These are phyloP conservation scores for Manis pentadactyla DNA, from an alignment of 2,797 vertebrate species.

Conservation along the genomic window DNA sequence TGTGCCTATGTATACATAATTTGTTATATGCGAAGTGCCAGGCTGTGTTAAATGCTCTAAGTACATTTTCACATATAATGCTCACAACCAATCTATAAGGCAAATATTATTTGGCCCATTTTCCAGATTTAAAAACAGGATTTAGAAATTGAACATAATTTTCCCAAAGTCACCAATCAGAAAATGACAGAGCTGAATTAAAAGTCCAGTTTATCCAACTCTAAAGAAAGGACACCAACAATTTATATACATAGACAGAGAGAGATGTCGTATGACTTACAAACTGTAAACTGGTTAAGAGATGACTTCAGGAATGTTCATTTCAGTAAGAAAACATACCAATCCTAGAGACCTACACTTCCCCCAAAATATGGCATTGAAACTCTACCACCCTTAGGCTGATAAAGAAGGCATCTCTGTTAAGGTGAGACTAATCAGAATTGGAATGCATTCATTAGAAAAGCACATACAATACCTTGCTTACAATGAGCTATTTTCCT, in stretches of 20 bases:
- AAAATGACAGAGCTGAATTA: neutral
- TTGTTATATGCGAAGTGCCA: neutral
- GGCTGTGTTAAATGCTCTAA: neutral
- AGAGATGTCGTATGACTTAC: neutral
- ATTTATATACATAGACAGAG: neutral
- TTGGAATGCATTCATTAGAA: neutral
- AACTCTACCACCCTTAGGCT: neutral
- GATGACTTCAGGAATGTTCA: neutral
- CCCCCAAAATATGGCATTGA: neutral
- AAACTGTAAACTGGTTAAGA: neutral
- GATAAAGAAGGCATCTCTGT: neutral
- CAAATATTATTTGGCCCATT: neutral
- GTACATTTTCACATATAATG: neutral
- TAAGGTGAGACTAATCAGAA: neutral
- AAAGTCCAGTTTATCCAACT: constrained; percentile 6
- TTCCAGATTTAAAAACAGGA: neutral
- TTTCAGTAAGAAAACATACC: constrained; percentile 14
- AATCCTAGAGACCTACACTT: neutral
- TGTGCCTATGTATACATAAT: neutral
- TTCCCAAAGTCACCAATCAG: neutral
- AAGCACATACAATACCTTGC: neutral
- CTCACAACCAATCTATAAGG: neutral
- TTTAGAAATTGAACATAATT: neutral
- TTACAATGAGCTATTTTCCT: neutral
- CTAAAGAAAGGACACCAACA: neutral